A percentile compares a stretch with the other conserved stretches of the same genome.
phyloP scores from a whole-genome alignment of 1,140 invertebrate species.

The silkworm (Bombyx mori) region ASM3026992v2 NC_085111.1:5388001-5388500 shows the following conservation, averaged over 20 bases:
- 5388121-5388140: slow-evolving; percentile 32
- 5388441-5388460: slow-evolving; percentile 60
- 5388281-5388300: no score
- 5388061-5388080: slow-evolving; percentile 44
- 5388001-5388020: slow-evolving; percentile 41
- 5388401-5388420: slow-evolving; percentile 28
- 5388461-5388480: slow-evolving; percentile 50
- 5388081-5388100: slow-evolving; percentile 43
- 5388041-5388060: slow-evolving; percentile 9
- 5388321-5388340: no score
- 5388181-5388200: slow-evolving; percentile 54
- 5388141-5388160: slow-evolving; percentile 42
- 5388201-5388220: slow-evolving; percentile 56
- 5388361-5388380: background rate
- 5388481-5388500: slow-evolving; percentile 47
- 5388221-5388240: slow-evolving; percentile 24
- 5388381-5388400: background rate
- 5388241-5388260: slow-evolving; percentile 27
- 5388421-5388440: slow-evolving; percentile 65
- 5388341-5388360: no score
- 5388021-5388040: slow-evolving; percentile 30
- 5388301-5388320: no score
- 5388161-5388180: slow-evolving; percentile 40
- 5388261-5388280: no score
- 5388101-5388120: slow-evolving; percentile 30